Base-by-base conservation (phyloP, 1,140 invertebrate species). In the Arctopsyche grandis region DNA sequence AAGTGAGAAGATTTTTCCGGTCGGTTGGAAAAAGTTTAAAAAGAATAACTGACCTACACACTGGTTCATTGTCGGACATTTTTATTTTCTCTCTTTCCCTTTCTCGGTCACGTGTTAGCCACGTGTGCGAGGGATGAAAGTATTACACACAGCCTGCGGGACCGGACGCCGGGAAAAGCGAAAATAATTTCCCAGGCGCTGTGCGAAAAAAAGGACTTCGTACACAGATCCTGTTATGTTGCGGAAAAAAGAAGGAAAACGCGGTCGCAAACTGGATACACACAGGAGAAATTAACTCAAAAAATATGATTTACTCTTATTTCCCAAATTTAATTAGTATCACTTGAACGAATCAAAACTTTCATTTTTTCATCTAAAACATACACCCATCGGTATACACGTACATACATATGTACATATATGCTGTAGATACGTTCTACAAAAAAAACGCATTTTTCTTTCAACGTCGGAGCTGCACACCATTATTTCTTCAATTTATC, bases 11-110 rank as follows among this genome's bases (percentile, higher is more conserved):
- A 38, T 38, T 38, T 38, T 38, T 38, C 29, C 29, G 29, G 29
- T 38, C 29, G 29, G 29, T 38, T 19, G 16, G 43, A 73, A 73
- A 81, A 75, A 79, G 77, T 75, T 75, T 66, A n/a, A 75, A 75
- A 79, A 79, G 75, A 76, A 79, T 58, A 78, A 82, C 81, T 82
- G 81, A 82, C 81, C 81, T 82, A 82, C 60, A 71, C 81, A 26
- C 10, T 70, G 60, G 75, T 79, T 81, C 80, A 69, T 77, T 77
- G 80, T 75, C 75, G 69, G 21, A 52, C 69, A 75, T 79, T 79
- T 82, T 82, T 82, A 78, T 79, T 79, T 58, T 12, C 22, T 19
- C 60, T 16, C n/a, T 56, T 58, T 79, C 63, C 75, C 78, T 78
- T 75, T 82, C 69, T 66, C 69, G 21, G n/a, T 38, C 52, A 44